Evolutionary conservation across 2,888 invertebrate species (phyloP).

Genomic region (Schrankia costaestrigalis): DNA sequence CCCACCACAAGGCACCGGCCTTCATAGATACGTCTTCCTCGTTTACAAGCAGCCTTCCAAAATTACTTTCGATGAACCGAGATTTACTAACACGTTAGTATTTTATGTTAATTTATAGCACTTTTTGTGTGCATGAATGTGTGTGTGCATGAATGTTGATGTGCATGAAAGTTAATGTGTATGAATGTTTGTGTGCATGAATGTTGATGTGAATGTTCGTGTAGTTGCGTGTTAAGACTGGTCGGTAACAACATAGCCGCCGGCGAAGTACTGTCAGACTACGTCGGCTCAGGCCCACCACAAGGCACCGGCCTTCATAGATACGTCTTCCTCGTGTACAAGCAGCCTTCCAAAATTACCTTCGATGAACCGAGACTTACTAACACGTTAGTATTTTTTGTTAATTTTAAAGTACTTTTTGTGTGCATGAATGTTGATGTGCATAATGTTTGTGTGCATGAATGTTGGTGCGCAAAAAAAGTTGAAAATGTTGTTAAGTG

Average conservation of each 20-base stretch:
- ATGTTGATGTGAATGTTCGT: too few species aligned
- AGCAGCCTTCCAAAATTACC: conserved; percentile 82
- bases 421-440: neutral
- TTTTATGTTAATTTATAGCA: neutral
- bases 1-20: conserved; percentile 87
- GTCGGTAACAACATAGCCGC: conserved; percentile 83
- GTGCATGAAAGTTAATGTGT: too few species aligned
- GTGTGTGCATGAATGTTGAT: too few species aligned
- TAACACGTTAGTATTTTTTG: conserved; percentile 60
- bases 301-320: conserved; percentile 87
- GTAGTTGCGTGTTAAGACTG: too few species aligned
- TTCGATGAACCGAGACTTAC: conserved; percentile 80
- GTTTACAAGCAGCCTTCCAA: conserved; percentile 86
- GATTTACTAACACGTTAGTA: conserved; percentile 73
- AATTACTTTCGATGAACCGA: conserved; percentile 77
- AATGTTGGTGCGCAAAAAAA: too few species aligned
- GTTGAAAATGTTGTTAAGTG: too few species aligned
- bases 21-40: conserved; percentile 90
- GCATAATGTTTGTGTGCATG: too few species aligned
- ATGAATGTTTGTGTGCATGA: too few species aligned
- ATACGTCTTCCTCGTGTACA: conserved; percentile 89
- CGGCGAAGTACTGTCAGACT: conserved; percentile 89
- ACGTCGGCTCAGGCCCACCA: conserved; percentile 93
- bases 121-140: neutral
- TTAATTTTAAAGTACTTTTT: neutral